These are phyloP conservation scores for Aplidium turbinatum DNA, from an alignment of 23 tunicate genomes.

Conservation along the genomic window DNA sequence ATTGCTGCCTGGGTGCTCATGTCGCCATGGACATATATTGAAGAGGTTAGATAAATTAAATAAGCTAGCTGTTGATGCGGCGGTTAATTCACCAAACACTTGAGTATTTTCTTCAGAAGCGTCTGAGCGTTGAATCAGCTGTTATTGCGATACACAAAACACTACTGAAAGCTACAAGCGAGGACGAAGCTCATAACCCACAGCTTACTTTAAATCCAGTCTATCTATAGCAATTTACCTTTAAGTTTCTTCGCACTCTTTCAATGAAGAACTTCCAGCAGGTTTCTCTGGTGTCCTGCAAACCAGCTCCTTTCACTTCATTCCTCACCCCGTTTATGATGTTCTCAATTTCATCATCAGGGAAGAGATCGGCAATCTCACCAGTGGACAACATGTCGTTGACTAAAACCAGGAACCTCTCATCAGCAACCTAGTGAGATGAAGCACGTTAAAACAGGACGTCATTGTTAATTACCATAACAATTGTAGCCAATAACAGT, in stretches of 20 bases:
- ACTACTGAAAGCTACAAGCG: no score
- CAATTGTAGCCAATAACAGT: no score
- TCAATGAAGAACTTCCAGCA: constrained; percentile 99
- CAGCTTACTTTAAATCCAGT: no score
- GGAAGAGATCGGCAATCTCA: constrained; percentile 88
- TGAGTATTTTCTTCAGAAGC: no score
- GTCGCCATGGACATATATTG: no score
- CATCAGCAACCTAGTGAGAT: constrained; percentile 76
- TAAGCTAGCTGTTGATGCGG: not conserved
- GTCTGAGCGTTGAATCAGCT: no score
- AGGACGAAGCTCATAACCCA: no score
- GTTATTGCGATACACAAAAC: no score
- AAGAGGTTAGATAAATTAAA: not conserved
- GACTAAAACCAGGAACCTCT: constrained; percentile 89
- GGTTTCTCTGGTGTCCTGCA: constrained; percentile 72
- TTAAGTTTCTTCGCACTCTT: constrained; percentile 80
- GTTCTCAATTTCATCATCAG: constrained; percentile 95
- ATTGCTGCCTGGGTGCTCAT: no score
- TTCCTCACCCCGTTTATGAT: constrained; percentile 89
- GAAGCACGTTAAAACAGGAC: not conserved
- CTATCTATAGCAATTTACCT: constrained; percentile 59
- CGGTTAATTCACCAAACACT: not conserved
- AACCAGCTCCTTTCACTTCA: constrained; percentile 91
- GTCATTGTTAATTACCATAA: no score
- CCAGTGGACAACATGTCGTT: constrained; percentile 95